Conservation (phyloP, 1,140 invertebrate species). For the Antheraea mylitta region DNA sequence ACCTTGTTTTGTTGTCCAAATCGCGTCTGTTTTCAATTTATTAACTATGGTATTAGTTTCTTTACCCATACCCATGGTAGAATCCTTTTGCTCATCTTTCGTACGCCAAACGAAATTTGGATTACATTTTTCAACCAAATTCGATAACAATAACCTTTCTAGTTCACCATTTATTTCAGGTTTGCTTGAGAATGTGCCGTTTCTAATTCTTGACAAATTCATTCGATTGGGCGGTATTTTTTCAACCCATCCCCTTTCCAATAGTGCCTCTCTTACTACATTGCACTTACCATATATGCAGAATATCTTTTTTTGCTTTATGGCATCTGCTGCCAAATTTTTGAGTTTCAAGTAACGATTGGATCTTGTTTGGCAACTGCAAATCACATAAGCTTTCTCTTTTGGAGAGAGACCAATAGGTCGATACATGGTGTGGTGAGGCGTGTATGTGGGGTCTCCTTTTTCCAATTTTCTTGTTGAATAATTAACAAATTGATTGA, state of each 20-base stretch:
- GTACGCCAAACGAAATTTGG: constrained; percentile 81
- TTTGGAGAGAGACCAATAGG: constrained; percentile 49
- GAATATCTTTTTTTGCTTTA: constrained; percentile 66
- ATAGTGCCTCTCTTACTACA: constrained; percentile 73
- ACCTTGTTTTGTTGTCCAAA: constrained; percentile 82
- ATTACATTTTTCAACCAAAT: constrained; percentile 79
- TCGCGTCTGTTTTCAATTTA: constrained; percentile 75
- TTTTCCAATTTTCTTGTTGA: constrained; percentile 12
- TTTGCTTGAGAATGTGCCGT: constrained; percentile 58
- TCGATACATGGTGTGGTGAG: constrained; percentile 26
- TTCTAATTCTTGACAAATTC: constrained; percentile 56
- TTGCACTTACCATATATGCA: constrained; percentile 65
- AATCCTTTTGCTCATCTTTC: constrained; percentile 58
- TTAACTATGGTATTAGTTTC: constrained; percentile 76
- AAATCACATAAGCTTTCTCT: constrained; percentile 59
- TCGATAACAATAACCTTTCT: constrained; percentile 76
- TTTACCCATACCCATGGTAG: constrained; percentile 56
- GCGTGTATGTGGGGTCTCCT: constrained; percentile 22
- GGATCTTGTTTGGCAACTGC: constrained; percentile 48
- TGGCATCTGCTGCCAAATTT: constrained; percentile 47
- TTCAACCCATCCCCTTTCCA: constrained; percentile 81
- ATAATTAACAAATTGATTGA: constrained; percentile 36
- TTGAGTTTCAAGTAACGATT: constrained; percentile 51
- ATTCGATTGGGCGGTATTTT: constrained; percentile 71
- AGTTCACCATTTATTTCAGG: constrained; percentile 54